phyloP scores from a whole-genome alignment of 2,888 invertebrate species.

The Herminia tarsipennalis region DNA sequence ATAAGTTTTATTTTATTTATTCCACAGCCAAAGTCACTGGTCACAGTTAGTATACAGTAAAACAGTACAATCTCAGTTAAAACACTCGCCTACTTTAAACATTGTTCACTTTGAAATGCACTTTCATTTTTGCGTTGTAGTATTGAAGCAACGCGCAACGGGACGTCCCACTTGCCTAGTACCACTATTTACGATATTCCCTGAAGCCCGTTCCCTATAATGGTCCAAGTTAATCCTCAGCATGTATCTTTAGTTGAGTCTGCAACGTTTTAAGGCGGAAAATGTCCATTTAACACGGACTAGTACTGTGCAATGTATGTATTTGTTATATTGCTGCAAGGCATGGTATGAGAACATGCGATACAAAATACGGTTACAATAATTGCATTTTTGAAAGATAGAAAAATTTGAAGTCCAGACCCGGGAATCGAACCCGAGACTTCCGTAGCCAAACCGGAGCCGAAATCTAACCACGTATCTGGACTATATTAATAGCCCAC shows the following conservation, averaged over 20 bases:
- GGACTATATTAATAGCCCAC: too few species aligned
- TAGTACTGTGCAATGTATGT: not conserved
- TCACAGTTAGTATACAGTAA: too few species aligned
- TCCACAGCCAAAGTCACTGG: too few species aligned
- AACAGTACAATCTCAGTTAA: conserved; percentile 8
- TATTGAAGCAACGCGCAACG: conserved; percentile 27
- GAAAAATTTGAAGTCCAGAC: too few species aligned
- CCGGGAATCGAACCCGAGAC: too few species aligned
- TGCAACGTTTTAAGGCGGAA: not conserved
- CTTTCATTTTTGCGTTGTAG: conserved; percentile 37
- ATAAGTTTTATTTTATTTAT: too few species aligned
- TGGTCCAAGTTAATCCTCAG: conserved; percentile 15
- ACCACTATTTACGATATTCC: conserved; percentile 37
- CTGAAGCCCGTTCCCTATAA: conserved; percentile 17
- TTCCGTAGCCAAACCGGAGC: too few species aligned
- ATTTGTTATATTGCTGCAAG: not conserved
- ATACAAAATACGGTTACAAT: not conserved
- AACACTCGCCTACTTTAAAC: conserved; percentile 26
- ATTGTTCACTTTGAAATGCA: conserved; percentile 34
- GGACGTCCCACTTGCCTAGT: conserved; percentile 31
- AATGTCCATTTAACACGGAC: not conserved
- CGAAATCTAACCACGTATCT: too few species aligned
- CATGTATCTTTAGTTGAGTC: not conserved
- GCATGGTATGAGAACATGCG: not conserved
- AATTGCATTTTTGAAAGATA: too few species aligned